Conservation (phyloP, 2,888 invertebrate species). For the Saturnia pavonia region DNA sequence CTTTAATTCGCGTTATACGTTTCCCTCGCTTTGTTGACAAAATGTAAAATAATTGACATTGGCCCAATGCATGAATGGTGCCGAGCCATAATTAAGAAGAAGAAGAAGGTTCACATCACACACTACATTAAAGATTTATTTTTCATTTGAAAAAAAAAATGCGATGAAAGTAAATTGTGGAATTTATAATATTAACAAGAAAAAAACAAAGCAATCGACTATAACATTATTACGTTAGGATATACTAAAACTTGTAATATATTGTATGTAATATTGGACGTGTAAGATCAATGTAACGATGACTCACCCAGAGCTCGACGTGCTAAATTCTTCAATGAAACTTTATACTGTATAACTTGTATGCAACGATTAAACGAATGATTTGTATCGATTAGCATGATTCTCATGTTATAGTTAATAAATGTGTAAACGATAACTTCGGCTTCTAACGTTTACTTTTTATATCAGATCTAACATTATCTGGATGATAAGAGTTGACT, state of each 20-base stretch:
- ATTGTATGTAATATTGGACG: not conserved
- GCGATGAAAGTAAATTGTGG: not conserved
- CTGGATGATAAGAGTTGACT: constrained; percentile 9
- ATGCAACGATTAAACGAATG: constrained; percentile 11
- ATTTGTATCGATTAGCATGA: constrained; percentile 7
- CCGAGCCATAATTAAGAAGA: no score
- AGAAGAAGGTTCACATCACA: no score
- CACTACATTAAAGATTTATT: no score
- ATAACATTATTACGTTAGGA: not conserved
- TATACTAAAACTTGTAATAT: not conserved
- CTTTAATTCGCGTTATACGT: no score
- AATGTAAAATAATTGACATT: no score
- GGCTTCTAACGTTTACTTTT: constrained; percentile 7
- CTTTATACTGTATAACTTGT: not conserved
- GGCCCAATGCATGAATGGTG: no score
- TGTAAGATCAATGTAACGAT: constrained; percentile 5
- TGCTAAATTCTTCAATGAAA: constrained; percentile 10
- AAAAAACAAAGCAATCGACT: not conserved
- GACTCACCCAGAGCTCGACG: constrained; percentile 1
- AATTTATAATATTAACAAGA: not conserved
- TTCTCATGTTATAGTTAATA: constrained; percentile 8
- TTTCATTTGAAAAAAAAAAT: not conserved
- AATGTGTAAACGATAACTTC: not conserved
- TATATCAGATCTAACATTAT: constrained; percentile 3
- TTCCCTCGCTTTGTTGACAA: no score